These are phyloP conservation scores for Mycteria americana DNA, from an alignment of 2,797 vertebrate genomes.

Conservation along the genomic window DNA sequence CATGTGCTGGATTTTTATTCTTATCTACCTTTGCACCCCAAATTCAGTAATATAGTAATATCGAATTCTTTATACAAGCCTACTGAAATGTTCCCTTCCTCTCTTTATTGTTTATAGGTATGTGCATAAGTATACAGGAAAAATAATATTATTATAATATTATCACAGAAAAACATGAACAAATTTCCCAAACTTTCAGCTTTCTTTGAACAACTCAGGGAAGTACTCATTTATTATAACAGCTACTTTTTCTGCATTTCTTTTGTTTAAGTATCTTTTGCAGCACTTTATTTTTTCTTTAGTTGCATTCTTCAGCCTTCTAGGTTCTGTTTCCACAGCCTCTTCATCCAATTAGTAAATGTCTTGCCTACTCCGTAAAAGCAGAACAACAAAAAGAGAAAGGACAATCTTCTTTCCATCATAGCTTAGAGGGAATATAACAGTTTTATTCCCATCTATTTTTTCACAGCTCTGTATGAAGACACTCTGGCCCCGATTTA, in stretches of 20 bases:
- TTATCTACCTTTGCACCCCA: conserved; percentile 16
- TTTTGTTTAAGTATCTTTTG: background rate
- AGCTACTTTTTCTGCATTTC: background rate
- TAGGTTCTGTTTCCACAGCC: background rate
- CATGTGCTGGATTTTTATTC: background rate
- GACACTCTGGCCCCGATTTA: background rate
- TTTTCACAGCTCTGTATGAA: background rate
- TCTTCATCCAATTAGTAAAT: background rate
- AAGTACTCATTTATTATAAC: background rate
- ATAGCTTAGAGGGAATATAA: background rate
- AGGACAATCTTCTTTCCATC: background rate
- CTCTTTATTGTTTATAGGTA: background rate
- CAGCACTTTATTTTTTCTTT: background rate
- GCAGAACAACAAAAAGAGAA: background rate
- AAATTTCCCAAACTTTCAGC: background rate
- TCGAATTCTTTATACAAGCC: background rate
- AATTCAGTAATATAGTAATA: background rate
- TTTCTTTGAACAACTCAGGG: background rate
- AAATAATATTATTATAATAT: background rate
- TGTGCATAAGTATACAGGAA: background rate
- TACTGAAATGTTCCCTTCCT: background rate
- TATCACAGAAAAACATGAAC: background rate
- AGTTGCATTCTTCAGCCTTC: background rate
- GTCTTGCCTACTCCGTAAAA: background rate
- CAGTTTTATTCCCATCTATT: background rate